Evolutionary conservation across 2,888 invertebrate species (phyloP), one percentile per base, ranked within the genome.

Genomic region (Acleris literana): DNA sequence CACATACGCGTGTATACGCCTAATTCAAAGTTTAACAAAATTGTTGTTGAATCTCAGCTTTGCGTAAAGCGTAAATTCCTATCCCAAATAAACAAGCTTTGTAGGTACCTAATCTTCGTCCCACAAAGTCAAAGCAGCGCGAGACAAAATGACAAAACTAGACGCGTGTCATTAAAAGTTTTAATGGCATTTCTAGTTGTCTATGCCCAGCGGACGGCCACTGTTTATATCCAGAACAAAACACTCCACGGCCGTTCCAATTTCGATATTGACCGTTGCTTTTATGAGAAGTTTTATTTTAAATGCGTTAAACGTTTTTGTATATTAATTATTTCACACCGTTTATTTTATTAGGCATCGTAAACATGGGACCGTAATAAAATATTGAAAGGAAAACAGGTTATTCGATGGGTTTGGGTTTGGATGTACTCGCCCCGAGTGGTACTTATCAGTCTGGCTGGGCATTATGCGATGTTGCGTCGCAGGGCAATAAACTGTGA

Each of bases 91-190:
- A 63, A 51, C 63, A 63, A 63, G 43, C 43, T 13, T 6, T 17
- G 20, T 49, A 33, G 33, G 33, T 33, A 58, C n/a, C 48, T 60
- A 44, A 61, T 56, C 66, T 62, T 53, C 33, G 52, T 56, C 20
- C 44, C 22, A 46, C 60, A 65, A 65, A 65, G 51, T 39, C 61
- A 61, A 57, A 65, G 58, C 52, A 44, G 55, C 48, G 44, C 46
- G 61, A 56, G 61, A 56, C 59, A 60, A 64, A 64, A 64, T 65
- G 60, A 65, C 65, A 61, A 61, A 65, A 61, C 60, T 65, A 61
- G 65, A 66, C 56, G 60, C 60, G 65, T 66, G 53, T 66, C 66
- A 66, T 66, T 66, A 62, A 66, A 66, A 66, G 52, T 66, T 66
- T 57, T 66, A 66, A 66, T 66, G 66, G 66, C 62, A 18, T 66